Base-by-base conservation (phyloP, 2,888 invertebrate genomes). In the Tyria jacobaeae region DNA sequence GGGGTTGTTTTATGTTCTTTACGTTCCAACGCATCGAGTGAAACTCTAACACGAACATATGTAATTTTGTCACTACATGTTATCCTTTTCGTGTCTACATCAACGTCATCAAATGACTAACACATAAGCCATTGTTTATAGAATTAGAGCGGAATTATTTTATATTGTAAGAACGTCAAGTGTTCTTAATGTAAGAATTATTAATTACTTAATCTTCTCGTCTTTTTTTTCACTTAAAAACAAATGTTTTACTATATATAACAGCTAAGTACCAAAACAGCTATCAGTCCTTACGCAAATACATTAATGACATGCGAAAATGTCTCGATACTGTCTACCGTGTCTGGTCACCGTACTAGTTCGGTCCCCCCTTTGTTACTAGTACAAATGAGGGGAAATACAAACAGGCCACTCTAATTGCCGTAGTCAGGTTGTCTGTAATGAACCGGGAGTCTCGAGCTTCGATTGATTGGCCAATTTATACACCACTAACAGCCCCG, bases 381-480 rank as follows among this genome's bases (percentile, higher is more conserved):
- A 12, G 39, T 57, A 24, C 60, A 62, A 64, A 64, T 54, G 57
- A 56, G 24, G 68, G 63, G 55, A 62, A 75, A 68, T 65, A 75
- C 80, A 78, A 78, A 79, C 78, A 72, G 66, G 57, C 75, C 72
- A 71, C 70, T 79, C 82, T 89, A 89, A 89, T 88, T 86, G 83
- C 79, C 76, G 73, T 73, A 79, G 77, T 84, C 80, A 73, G 75
- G 82, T 81, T 83, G 82, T 83, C 84, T 79, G 80, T 79, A 82
- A 75, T 71, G 79, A 80, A 79, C 71, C 73, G 77, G 76, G 77
- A 79, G 76, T 66, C 53, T 63, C 59, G 63, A 68, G 62, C 68
- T 73, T 77, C 84, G 80, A 90, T 91, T 88, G 89, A 91, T 91
- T 87, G 84, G 87, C 89, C 85, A 90, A 91, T 92, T 77, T 89